Evolutionary conservation across 1,140 invertebrate species (phyloP), one percentile per base, ranked within the genome.

Genomic region (Melipona quadrifasciata): DNA sequence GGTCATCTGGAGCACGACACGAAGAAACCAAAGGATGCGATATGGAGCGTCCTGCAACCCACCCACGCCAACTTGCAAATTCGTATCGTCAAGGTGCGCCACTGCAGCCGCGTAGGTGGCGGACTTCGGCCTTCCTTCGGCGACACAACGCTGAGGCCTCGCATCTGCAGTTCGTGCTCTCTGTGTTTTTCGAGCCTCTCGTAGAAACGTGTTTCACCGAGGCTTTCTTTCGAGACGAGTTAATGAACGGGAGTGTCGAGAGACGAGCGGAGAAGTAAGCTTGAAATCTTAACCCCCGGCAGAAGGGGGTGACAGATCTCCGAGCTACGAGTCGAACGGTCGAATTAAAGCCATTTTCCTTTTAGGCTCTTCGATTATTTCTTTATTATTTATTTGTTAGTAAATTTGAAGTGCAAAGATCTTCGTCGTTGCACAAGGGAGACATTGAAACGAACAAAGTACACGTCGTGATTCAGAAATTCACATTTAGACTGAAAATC

Each of bases 1-100:
- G 83, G 83, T 84, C 83, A 84, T 84, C 83, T 80, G 77, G 83
- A 80, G 77, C 83, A 64, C 83, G 83, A 84, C 82, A 77, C 75
- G 55, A 24, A 68, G 82, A 83, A 71, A 83, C 81, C n/a, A 39
- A 70, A 76, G 73, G n/a, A n/a, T n/a, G 64, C 82, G 82, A 83
- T 83, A 83, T 57, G 65, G 75, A 83, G 75, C 82, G 68, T 47
- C 82, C 70, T 80, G 77, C 76, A 55, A 47, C 57, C 39, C 77
- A 57, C 65, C 82, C 58, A 80, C 82, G 77, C 77, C 57, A 55
- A 64, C 82, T 84, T 80, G 82, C 82, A 84, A 80, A 84, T 84
- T 84, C 82, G 79, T 84, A 71, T 53, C 77, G 71, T n/a, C 82
- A 70, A 80, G 82, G 77, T 80, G 82, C 58, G 77, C 68, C 82